Percentiles rank a stretch among this genome's conserved stretches.
phyloP scores from a whole-genome alignment of 1,140 invertebrate species.

The Colletes latitarsis region DNA sequence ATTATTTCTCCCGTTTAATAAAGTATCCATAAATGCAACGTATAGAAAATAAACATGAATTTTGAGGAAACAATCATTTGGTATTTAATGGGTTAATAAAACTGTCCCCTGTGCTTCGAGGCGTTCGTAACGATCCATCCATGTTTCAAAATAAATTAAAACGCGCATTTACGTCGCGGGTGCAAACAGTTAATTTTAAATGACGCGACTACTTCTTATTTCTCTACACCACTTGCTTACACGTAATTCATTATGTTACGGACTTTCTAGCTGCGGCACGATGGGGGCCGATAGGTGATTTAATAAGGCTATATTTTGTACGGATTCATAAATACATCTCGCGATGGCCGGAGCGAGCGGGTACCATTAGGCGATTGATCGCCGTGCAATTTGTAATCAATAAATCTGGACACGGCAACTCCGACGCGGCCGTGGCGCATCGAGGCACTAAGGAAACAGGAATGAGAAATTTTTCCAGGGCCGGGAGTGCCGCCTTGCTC shows the following conservation, averaged over 20 bases:
- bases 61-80: no score
- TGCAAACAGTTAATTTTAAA: no score
- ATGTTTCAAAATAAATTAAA: no score
- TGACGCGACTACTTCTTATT: no score
- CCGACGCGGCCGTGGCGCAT: slow-evolving; percentile 24
- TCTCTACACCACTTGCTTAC: no score
- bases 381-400: slow-evolving; percentile 74
- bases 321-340: slow-evolving; percentile 70
- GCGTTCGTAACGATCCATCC: no score
- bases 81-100: no score
- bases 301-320: slow-evolving; percentile 69
- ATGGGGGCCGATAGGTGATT: slow-evolving; percentile 61
- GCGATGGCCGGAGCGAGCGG: slow-evolving; percentile 26
- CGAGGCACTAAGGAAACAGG: slow-evolving; percentile 54
- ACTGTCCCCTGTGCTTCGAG: no score
- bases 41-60: no score
- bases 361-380: slow-evolving; percentile 72
- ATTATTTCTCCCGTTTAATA: no score
- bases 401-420: slow-evolving; percentile 67
- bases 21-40: no score
- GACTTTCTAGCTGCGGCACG: background rate
- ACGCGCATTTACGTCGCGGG: no score
- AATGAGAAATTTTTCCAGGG: slow-evolving; percentile 55
- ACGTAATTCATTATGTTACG: slow-evolving; percentile 15
- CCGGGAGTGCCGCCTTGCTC: slow-evolving; percentile 29